Evolutionary conservation across 2,113 vertebrate genomes (phyloP), one percentile per base, ranked within the genome.

Genomic region (Ivindomyrus marchei): DNA sequence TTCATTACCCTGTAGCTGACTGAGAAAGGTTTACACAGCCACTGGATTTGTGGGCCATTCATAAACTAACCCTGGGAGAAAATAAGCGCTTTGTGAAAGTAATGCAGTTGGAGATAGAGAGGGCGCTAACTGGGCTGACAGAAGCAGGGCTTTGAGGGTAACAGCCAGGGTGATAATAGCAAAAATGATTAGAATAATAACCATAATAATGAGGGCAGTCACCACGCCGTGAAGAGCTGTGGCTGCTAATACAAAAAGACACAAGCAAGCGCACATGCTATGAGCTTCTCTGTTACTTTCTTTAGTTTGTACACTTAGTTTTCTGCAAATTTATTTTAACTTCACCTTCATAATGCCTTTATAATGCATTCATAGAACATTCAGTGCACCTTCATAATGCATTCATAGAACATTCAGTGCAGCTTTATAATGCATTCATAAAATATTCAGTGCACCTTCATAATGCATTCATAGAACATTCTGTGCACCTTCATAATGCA

Each of bases 1-100:
- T 96, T 96, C 96, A 96, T 96, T 96, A 95, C 95, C 94, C 93
- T 95, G 94, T 94, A 93, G 92, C 90, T 92, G 94, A 94, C 39
- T 94, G 91, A 94, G 92, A 94, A 94, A 93, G 89, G 91, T 94
- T 94, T 92, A 92, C 93, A 91, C 92, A 93, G 94, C 93, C 91
- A 91, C 88, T 93, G 93, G 91, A 88, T 89, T 93, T 91, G 90
- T 92, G 90, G 93, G 91, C 91, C 89, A 92, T 83, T 94, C 91
- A 93, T 46, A 7, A 77, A 47, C 88, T 83, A 85, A 24, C 83
- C 83, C 50, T 21, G 50, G 49, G 49, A 19, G 45, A 24, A 49
- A 50, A 49, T n/a, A 86, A 86, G 19, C 19, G 46, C 45, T 21
- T 27, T 49, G 45, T 86, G 84, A 49, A 46, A 49, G 46, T 49